These are phyloP conservation scores for Oreochromis grahami DNA, from an alignment of 2,797 vertebrate species.

Conservation along the genomic window DNA sequence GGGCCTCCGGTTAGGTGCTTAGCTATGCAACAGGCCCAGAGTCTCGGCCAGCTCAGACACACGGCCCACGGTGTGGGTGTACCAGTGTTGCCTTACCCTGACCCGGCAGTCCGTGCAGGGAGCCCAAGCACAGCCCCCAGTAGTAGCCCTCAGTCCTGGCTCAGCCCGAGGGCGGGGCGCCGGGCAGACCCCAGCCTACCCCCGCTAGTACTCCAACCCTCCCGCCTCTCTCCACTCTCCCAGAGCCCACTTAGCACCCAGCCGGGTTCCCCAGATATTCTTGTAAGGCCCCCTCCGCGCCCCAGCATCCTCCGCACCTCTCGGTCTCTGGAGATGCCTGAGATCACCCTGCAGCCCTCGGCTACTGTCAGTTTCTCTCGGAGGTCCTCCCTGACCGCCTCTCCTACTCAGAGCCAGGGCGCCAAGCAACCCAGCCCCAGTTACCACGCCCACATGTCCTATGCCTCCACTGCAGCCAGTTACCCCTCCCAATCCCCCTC, in stretches of 20 bases:
- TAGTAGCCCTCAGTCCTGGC: slow-evolving; percentile 94
- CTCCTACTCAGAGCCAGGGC: slow-evolving; percentile 86
- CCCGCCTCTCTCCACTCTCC: slow-evolving; percentile 95
- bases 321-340: slow-evolving; percentile 86
- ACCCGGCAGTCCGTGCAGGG: slow-evolving; percentile 87
- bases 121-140: slow-evolving; percentile 96
- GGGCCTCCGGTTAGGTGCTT: slow-evolving; percentile 89
- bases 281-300: slow-evolving; percentile 90
- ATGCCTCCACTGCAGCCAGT: slow-evolving; percentile 88
- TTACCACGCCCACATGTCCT: slow-evolving; percentile 88
- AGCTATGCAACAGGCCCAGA: slow-evolving; percentile 97
- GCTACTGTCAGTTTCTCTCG: slow-evolving; percentile 90
- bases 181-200: slow-evolving; percentile 94
- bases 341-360: slow-evolving; percentile 88
- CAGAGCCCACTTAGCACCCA: slow-evolving; percentile 97
- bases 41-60: slow-evolving; percentile 99
- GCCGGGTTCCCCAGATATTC: slow-evolving; percentile 93
- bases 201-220: slow-evolving; percentile 98
- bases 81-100: slow-evolving; percentile 99
- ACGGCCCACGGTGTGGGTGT: slow-evolving; percentile 98
- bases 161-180: slow-evolving; percentile 92
- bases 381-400: slow-evolving; percentile 90
- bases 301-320: slow-evolving; percentile 91
- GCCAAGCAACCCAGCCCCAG: slow-evolving; percentile 75
- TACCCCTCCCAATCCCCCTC: slow-evolving; percentile 88